A percentile compares a stretch with the other conserved stretches of the same genome.
phyloP scores from a whole-genome alignment of 2,113 vertebrate species.

The Calidris pugnax region DNA sequence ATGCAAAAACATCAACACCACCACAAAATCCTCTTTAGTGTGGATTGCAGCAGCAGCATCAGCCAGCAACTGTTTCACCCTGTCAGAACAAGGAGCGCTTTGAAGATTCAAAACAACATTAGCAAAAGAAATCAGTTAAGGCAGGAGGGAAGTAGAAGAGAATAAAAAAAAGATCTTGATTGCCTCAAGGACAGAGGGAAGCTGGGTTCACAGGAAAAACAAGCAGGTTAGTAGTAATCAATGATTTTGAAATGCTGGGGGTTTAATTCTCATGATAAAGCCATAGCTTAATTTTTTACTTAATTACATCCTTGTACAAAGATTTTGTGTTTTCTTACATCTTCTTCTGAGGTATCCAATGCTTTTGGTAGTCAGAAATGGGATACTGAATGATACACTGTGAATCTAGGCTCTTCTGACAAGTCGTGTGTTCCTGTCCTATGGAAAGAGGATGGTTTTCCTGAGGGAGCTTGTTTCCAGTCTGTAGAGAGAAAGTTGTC shows the following conservation, averaged over 20 bases:
- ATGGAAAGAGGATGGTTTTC: neutral
- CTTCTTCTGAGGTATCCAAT: neutral
- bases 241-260: neutral
- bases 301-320: neutral
- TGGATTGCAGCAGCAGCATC: neutral
- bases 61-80: neutral
- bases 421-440: neutral
- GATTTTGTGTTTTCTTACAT: neutral
- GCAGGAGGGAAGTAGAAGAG: neutral
- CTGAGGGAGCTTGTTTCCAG: neutral
- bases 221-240: neutral
- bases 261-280: neutral
- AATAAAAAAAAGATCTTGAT: neutral
- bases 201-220: neutral
- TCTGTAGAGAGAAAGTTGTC: neutral
- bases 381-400: neutral
- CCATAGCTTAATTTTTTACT: neutral
- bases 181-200: neutral
- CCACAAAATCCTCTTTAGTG: neutral
- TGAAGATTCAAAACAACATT: neutral
- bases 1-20: slow-evolving; percentile 12
- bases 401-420: neutral
- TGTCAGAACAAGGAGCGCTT: neutral
- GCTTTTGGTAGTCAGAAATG: neutral
- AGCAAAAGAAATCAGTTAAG: neutral